Evolutionary conservation across 2,113 vertebrate species (phyloP), one percentile per base, ranked within the genome.

Genomic region (Chiloscyllium plagiosum): DNA sequence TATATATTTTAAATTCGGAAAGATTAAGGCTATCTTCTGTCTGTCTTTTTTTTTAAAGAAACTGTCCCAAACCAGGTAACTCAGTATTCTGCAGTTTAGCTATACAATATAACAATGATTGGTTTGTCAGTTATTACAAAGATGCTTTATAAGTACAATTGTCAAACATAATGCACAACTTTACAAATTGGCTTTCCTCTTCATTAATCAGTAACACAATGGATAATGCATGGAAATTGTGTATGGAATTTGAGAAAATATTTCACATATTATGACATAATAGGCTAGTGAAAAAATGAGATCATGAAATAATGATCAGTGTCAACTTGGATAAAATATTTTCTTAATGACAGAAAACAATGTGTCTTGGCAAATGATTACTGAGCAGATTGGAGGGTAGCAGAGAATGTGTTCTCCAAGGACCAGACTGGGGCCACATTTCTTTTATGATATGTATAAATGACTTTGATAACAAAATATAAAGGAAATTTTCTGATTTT

Each of bases 21-120:
- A 42, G 20, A 37, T 22, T 94, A 26, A 26, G 4, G n/a, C 70
- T 70, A 94, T 20, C 93, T 70, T 70, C 26, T 20, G 29, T 50
- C 66, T 26, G 61, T 69, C 7, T 24, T 47, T 96, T 89, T 96
- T 70, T 78, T 95, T 96, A 47, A 47, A 96, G 85, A 86, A 96
- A 66, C 95, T 86, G 96, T 96, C 94, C 72, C 33, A 95, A 96
- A 96, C 94, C 96, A 65, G 37, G 33, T 76, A 96, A 95, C 95
- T 94, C 95, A 96, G 83, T 65, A 95, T 29, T 78, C 61, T 96
- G 92, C 22, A 78, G 3, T 1, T 93, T 96, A 24, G 61, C 95
- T 33, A 68, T 86, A 47, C 96, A 96, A 96, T 96, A 95, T 95
- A 47, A 96, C 65, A 26, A 3, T 83, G 20, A 95, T 42, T 80